These are phyloP conservation scores for Hippocampus guttulatus DNA, from an alignment of 2,113 vertebrate genomes.

Conservation along the genomic window DNA sequence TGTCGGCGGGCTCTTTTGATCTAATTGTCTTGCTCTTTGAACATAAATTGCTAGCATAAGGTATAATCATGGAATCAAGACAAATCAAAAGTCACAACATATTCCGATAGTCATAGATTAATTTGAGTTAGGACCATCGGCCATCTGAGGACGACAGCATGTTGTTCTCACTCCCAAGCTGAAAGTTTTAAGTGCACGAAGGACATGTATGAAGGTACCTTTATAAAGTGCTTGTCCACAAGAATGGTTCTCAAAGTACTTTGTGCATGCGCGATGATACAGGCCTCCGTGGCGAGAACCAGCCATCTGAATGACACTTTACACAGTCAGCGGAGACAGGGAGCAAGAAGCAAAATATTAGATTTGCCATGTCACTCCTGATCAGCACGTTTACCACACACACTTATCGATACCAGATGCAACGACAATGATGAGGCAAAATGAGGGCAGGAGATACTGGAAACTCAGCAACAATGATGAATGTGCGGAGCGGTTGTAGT, in stretches of 20 bases:
- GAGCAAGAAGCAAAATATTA: background rate
- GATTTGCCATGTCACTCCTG: background rate
- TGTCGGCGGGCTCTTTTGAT: too few relatives aligned
- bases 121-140: background rate
- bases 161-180: background rate
- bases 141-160: slow-evolving; percentile 37
- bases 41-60: too few relatives aligned
- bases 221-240: background rate
- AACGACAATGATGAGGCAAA: background rate
- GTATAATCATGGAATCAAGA: background rate
- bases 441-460: background rate
- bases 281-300: background rate
- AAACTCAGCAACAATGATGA: background rate
- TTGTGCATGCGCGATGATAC: background rate
- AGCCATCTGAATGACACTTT: slow-evolving; percentile 3
- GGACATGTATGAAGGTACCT: background rate
- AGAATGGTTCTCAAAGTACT: background rate
- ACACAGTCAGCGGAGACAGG: background rate
- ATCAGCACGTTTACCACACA: background rate
- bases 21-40: too few relatives aligned
- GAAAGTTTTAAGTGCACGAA: background rate
- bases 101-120: background rate
- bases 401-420: background rate
- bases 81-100: background rate
- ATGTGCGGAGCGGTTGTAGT: background rate